These are phyloP conservation scores for Pterophyllum scalare DNA, from an alignment of 2,113 vertebrate species.

Conservation along the genomic window DNA sequence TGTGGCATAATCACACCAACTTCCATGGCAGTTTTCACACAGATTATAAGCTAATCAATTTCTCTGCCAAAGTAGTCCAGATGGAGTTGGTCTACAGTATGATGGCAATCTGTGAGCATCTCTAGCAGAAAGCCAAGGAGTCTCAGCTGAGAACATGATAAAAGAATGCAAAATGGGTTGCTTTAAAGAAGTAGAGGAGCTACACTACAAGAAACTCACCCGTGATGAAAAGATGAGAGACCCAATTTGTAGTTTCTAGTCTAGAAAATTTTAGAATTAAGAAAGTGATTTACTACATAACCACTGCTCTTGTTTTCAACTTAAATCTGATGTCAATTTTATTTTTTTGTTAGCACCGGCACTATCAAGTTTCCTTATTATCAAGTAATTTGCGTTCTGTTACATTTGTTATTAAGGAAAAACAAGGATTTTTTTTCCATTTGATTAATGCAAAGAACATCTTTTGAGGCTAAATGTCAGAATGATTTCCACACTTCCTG, in stretches of 20 bases:
- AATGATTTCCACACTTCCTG: slow-evolving; percentile 21
- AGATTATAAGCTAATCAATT: slow-evolving; percentile 66
- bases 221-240: slow-evolving; percentile 22
- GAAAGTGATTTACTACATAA: background rate
- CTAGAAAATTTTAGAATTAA: background rate
- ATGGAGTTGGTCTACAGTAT: slow-evolving; percentile 48
- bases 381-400: background rate
- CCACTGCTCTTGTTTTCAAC: background rate
- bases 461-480: slow-evolving; percentile 31
- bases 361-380: background rate
- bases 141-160: slow-evolving; percentile 56
- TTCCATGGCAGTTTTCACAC: slow-evolving; percentile 37
- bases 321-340: background rate
- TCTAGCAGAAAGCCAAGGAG: slow-evolving; percentile 37
- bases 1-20: slow-evolving; percentile 46
- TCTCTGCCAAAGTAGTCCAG: slow-evolving; percentile 43
- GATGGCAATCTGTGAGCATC: slow-evolving; percentile 61
- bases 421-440: background rate
- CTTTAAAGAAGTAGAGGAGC: slow-evolving; percentile 29
- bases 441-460: background rate
- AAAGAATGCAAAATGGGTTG: slow-evolving; percentile 56
- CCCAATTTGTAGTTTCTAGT: background rate
- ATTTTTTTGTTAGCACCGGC: background rate
- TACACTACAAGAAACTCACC: slow-evolving; percentile 18
- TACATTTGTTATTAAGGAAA: background rate